Evolutionary conservation across 2,888 invertebrate species (phyloP), one percentile per base, ranked within the genome.

Genomic region (Drosophila paranaensis): DNA sequence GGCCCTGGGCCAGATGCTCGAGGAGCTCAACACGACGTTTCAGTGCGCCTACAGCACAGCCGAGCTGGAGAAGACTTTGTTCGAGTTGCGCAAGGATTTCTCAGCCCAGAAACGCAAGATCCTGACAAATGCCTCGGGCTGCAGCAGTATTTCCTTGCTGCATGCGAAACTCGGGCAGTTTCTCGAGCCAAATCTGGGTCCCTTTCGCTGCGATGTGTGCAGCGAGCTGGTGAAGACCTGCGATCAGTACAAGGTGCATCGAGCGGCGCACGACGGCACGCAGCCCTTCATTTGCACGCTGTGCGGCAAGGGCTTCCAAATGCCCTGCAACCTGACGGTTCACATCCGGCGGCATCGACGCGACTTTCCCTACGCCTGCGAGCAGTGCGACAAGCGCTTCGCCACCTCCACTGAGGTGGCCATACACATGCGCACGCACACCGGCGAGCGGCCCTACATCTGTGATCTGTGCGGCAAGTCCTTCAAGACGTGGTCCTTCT

Each of bases 401-500:
- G 91, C 91, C 50, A 91, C 91, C 0, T 90, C 91, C 43, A 90
- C 91, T 5, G 91, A 91, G 78, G 87, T 91, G 56, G 88, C 81
- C 35, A 90, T 91, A n/a, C 91, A 91, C 20, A 82, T 88, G 84
- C 89, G 91, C 20, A 82, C 78, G 0, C 91, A 91, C 55, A 91
- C 91, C 1, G 91, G 91, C 5, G 91, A 91, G 43, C 81, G 91
- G 0, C 91, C 91, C 5, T 91, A 90, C 40, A 79, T 87, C 2
- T 91, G 91, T 54, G 89, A 91, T 58, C 63, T 87, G n/a, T 91
- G 91, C 30, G 87, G 88, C 42, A 91, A 91, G 64, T 82, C 90
- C 10, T 91, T 91, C 43, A 91, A 91, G 65, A 91, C 91, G 0
- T 91, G 91, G 91, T 91, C 91, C 1, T 91, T 91, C 76, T 91